Percentiles rank a stretch among this genome's conserved stretches.
Conservation (phyloP, 1,140 invertebrate species). For the Macrobrachium nipponense region DNA sequence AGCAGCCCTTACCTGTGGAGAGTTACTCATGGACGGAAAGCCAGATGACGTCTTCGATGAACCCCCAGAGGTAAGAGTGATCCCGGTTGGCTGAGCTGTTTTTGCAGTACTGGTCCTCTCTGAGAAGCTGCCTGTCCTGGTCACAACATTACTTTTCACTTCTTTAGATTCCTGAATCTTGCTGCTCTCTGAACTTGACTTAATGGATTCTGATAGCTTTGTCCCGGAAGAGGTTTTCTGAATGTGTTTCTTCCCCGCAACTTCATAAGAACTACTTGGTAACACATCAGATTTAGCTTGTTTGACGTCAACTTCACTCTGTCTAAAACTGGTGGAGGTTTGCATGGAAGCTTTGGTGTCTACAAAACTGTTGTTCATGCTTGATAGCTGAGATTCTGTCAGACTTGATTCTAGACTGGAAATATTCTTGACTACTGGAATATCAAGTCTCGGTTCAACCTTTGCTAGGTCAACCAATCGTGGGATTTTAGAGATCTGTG, state of each 20-base stretch:
- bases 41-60: slow-evolving; percentile 66
- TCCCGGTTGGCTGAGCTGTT: neutral
- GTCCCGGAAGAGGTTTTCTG: neutral
- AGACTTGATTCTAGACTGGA: slow-evolving; percentile 32
- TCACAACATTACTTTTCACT: neutral
- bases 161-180: neutral
- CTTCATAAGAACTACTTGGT: neutral
- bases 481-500: slow-evolving; percentile 63
- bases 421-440: neutral
- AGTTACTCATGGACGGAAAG: slow-evolving; percentile 1
- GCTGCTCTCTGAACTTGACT: neutral
- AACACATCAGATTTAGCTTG: neutral
- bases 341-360: slow-evolving; percentile 12
- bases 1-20: slow-evolving; percentile 32
- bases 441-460: slow-evolving; percentile 44
- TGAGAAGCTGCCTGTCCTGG: neutral
- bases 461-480: slow-evolving; percentile 61
- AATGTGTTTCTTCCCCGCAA: neutral
- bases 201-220: neutral
- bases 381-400: slow-evolving; percentile 29
- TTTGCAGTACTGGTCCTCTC: neutral
- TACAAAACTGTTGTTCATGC: slow-evolving; percentile 27
- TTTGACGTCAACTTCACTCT: neutral
- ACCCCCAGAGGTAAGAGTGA: slow-evolving; percentile 51
- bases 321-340: neutral